Evolutionary conservation across 2,797 vertebrate species (phyloP).

Genomic region (Lacerta bilineata): DNA sequence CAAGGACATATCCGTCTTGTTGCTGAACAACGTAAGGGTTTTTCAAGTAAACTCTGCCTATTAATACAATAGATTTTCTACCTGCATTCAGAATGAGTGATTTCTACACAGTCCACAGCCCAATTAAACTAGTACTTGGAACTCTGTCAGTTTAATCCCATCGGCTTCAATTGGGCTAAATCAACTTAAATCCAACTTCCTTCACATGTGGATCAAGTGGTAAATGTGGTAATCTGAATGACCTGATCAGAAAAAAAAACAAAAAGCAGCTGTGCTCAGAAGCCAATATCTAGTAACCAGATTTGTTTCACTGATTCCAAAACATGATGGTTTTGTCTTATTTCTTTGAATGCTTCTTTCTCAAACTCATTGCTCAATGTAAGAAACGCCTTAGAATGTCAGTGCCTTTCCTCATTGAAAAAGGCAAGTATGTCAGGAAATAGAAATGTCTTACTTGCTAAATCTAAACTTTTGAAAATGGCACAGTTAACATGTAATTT

Average conservation of each 20-base stretch:
- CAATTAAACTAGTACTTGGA: constrained; percentile 24
- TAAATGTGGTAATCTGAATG: constrained; percentile 23
- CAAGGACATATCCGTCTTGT: constrained; percentile 24
- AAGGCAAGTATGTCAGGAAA: constrained; percentile 20
- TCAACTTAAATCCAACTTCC: constrained; percentile 10
- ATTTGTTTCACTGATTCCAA: accelerated
- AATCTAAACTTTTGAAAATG: constrained; percentile 19
- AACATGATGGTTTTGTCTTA: not conserved
- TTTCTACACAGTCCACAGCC: constrained; percentile 1
- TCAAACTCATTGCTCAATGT: not conserved
- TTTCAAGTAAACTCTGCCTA: constrained; percentile 38
- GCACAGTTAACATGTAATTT: not conserved
- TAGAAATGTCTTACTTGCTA: constrained; percentile 20
- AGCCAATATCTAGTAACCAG: not conserved
- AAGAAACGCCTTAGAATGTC: not conserved
- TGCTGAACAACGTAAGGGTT: constrained; percentile 53
- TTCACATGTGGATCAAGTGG: not conserved
- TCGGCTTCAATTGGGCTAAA: constrained; percentile 10
- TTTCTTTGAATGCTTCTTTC: not conserved
- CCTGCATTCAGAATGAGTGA: constrained; percentile 28
- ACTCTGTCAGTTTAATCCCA: constrained; percentile 5
- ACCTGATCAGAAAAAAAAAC: constrained; percentile 22
- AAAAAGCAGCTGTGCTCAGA: constrained; percentile 2
- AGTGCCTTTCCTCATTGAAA: not conserved
- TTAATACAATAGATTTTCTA: constrained; percentile 47